Evolutionary conservation across 2,888 invertebrate species (phyloP).

Genomic region (Pharmacophagus antenor): DNA sequence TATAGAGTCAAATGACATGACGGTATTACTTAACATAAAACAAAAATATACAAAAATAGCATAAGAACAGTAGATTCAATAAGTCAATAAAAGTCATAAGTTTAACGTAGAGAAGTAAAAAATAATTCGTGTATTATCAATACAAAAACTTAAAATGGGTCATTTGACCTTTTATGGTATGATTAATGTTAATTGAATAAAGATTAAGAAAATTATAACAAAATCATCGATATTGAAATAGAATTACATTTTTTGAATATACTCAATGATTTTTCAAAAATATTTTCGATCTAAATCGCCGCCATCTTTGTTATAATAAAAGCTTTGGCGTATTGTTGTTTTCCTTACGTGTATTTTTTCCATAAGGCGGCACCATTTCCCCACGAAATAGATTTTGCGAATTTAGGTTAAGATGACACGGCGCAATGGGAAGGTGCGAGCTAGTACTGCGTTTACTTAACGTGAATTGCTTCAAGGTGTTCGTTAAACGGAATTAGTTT

Average conservation of each 20-base stretch:
- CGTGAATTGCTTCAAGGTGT: not conserved
- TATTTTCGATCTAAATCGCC: slow-evolving; percentile 13
- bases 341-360: slow-evolving; percentile 24
- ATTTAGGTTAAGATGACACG: slow-evolving; percentile 23
- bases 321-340: slow-evolving; percentile 15
- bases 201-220: too few species aligned
- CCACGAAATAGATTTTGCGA: slow-evolving; percentile 13
- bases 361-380: slow-evolving; percentile 4
- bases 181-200: too few species aligned
- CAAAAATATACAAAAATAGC: too few species aligned
- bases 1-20: too few species aligned
- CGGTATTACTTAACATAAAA: too few species aligned
- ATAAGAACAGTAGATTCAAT: too few species aligned
- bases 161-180: too few species aligned
- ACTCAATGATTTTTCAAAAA: not conserved
- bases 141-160: too few species aligned
- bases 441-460: not conserved
- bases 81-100: too few species aligned
- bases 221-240: too few species aligned
- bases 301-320: slow-evolving; percentile 24
- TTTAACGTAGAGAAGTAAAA: too few species aligned
- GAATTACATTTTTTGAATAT: not conserved
- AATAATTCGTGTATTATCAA: too few species aligned
- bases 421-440: slow-evolving; percentile 4
- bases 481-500: not conserved